Percentiles rank a stretch among this genome's conserved stretches.
phyloP scores from a whole-genome alignment of 2,113 vertebrate species.

The Rattus rattus region DNA sequence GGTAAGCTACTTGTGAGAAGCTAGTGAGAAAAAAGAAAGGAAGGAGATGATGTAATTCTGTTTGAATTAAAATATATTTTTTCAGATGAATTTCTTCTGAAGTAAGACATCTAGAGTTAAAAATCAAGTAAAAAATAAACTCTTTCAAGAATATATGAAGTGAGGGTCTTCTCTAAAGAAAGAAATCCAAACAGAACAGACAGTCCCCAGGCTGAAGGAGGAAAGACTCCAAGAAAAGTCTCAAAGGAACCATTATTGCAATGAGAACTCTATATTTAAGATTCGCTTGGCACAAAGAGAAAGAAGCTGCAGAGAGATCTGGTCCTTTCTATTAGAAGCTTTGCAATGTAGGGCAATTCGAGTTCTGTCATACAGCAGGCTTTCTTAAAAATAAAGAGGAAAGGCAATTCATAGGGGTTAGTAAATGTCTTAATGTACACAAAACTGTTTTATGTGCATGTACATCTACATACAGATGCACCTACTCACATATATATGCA shows the following conservation, averaged over 20 bases:
- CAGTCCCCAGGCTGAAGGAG: neutral
- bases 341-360: neutral
- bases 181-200: neutral
- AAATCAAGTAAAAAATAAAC: neutral
- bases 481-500: neutral
- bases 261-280: slow-evolving; percentile 34
- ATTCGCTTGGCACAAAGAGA: slow-evolving; percentile 43
- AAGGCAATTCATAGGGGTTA: neutral
- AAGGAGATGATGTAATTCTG: neutral
- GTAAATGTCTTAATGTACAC: neutral
- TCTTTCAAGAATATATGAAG: neutral
- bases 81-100: neutral
- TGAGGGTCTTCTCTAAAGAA: slow-evolving; percentile 32
- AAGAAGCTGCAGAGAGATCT: neutral
- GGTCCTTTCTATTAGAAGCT: neutral
- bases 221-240: slow-evolving; percentile 30
- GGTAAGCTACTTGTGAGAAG: neutral
- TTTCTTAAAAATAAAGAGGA: slow-evolving; percentile 33
- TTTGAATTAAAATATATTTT: neutral
- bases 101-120: neutral
- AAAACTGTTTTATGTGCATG: neutral
- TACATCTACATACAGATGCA: neutral
- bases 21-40: neutral
- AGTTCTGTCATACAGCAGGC: neutral
- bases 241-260: slow-evolving; percentile 25